Percentiles rank a stretch among this genome's conserved stretches.
phyloP scores from a whole-genome alignment of 37 sponge, comb jelly and placozoan genomes.

The Hexactinellida sp. region DNA sequence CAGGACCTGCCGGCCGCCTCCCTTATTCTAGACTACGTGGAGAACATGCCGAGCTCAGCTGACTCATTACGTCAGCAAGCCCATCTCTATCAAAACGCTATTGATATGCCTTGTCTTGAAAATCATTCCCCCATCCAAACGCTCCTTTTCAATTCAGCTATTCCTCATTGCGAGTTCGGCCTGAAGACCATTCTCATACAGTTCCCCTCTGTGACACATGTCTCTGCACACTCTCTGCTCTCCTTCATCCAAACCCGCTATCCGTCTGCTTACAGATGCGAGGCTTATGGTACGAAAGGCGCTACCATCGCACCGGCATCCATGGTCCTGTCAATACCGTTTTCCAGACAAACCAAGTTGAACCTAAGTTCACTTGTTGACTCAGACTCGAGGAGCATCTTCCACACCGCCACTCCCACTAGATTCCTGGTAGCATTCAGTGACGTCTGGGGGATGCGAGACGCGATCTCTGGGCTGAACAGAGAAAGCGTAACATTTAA shows the following conservation, averaged over 20 bases:
- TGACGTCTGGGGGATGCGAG: neutral
- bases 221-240: neutral
- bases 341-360: neutral
- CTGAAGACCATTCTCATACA: neutral
- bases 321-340: neutral
- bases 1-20: neutral
- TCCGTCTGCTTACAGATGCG: conserved; percentile 4
- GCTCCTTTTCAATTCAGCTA: neutral
- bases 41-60: neutral
- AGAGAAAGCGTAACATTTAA: neutral
- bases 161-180: neutral
- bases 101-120: neutral
- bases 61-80: neutral
- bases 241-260: neutral
- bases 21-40: neutral
- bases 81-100: neutral
- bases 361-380: neutral
- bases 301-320: neutral
- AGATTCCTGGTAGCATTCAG: neutral
- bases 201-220: neutral
- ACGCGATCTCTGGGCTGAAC: neutral
- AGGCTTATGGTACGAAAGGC: neutral
- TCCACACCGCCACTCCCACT: neutral
- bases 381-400: neutral
- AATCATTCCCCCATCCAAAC: neutral